These are phyloP conservation scores for Microctonus brassicae DNA, from an alignment of 2,888 invertebrate species.

Conservation along the genomic window DNA sequence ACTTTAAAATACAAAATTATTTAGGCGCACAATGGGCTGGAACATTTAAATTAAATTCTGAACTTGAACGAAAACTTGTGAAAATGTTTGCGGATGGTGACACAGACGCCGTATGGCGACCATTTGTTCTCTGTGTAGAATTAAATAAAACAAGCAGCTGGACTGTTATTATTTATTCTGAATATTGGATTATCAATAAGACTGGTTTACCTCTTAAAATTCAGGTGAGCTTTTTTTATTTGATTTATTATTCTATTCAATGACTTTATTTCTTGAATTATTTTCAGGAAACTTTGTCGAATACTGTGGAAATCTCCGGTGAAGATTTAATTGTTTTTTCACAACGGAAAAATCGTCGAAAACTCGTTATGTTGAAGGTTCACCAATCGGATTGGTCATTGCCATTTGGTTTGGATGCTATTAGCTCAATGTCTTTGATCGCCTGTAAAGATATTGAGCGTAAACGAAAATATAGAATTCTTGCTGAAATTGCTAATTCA, in stretches of 20 bases:
- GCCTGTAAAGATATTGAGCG: conserved; percentile 81
- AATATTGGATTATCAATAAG: conserved; percentile 92
- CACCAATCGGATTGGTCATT: conserved; percentile 78
- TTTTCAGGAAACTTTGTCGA: conserved; percentile 75
- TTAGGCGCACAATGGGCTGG: conserved; percentile 81
- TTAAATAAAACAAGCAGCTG: conserved; percentile 76
- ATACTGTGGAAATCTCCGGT: conserved; percentile 73
- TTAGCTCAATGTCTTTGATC: conserved; percentile 82
- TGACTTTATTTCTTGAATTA: conserved; percentile 9
- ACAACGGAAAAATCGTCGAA: conserved; percentile 72
- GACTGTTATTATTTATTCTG: conserved; percentile 80
- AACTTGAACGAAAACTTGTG: conserved; percentile 76
- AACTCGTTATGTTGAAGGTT: conserved; percentile 71
- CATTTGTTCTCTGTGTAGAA: conserved; percentile 78
- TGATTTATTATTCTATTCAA: conserved; percentile 5
- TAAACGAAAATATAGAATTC: conserved; percentile 79
- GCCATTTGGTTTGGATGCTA: conserved; percentile 77
- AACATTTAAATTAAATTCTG: conserved; percentile 77
- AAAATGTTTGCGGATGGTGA: conserved; percentile 78
- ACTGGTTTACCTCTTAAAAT: conserved; percentile 86
- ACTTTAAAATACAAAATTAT: conserved; percentile 74
- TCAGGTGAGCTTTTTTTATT: conserved; percentile 72
- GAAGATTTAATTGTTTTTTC: conserved; percentile 81
- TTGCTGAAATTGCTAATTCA: conserved; percentile 80
- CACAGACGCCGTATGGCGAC: conserved; percentile 74